phyloP scores from a whole-genome alignment of 30 jellyfish, hydroid and myxozoan genomes.

The Calvadosia cruxmelitensis region DNA sequence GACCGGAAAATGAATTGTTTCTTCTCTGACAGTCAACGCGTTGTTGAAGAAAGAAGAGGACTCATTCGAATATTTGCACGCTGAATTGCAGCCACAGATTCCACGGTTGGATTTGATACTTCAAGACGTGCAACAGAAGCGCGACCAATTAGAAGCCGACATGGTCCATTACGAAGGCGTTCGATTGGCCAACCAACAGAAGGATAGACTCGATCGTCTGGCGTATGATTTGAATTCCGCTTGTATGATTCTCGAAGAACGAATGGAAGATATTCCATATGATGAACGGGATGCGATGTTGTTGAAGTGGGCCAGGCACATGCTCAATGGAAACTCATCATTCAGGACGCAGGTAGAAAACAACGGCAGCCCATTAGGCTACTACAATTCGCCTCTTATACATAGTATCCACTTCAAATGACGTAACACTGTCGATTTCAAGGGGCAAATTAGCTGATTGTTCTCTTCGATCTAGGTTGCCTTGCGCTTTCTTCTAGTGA shows the following conservation, averaged over 20 bases:
- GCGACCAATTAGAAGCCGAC: not conserved
- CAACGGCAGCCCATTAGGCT: too few species aligned
- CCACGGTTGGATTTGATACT: not conserved
- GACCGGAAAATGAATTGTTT: too few species aligned
- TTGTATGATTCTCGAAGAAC: not conserved
- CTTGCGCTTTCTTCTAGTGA: too few species aligned
- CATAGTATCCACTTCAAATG: too few species aligned
- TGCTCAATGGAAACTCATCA: not conserved
- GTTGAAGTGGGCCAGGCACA: not conserved
- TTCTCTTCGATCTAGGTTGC: too few species aligned
- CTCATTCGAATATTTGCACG: not conserved
- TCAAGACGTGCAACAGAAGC: not conserved
- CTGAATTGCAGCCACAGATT: not conserved
- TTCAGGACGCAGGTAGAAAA: not conserved
- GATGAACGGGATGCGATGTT: not conserved
- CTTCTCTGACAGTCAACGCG: not conserved
- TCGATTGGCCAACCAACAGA: not conserved
- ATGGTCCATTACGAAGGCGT: not conserved
- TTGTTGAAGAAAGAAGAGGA: not conserved
- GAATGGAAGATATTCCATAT: not conserved
- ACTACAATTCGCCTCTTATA: too few species aligned
- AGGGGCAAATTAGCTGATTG: too few species aligned
- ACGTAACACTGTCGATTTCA: too few species aligned
- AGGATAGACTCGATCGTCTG: not conserved
- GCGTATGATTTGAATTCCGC: not conserved